phyloP scores from a whole-genome alignment of 2,113 vertebrate genomes.

The Larimichthys polyactis region DNA sequence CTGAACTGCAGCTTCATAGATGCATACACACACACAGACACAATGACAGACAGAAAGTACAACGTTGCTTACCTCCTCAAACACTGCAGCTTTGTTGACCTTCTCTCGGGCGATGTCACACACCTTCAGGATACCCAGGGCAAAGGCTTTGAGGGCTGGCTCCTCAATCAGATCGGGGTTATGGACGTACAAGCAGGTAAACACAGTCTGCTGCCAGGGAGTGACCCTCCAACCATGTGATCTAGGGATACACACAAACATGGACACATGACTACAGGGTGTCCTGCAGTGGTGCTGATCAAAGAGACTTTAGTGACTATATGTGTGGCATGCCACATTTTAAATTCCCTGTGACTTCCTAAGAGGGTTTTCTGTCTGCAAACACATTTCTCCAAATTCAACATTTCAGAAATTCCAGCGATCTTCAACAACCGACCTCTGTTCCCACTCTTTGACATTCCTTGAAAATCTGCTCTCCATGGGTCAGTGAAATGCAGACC shows the following conservation, averaged over 20 bases:
- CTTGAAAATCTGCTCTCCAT: background rate
- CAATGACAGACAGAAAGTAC: background rate
- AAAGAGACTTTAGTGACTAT: no score
- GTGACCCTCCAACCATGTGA: constrained; percentile 98
- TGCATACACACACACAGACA: background rate
- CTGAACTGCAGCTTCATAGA: background rate
- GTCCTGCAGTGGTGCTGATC: background rate
- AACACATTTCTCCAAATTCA: background rate
- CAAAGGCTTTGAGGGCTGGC: constrained; percentile 97
- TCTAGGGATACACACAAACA: constrained; percentile 80
- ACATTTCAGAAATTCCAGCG: background rate
- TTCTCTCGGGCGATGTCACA: constrained; percentile 99
- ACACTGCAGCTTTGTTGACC: constrained; percentile 98
- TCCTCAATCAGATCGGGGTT: constrained; percentile 98
- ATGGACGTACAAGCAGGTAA: constrained; percentile 99
- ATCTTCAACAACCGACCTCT: background rate
- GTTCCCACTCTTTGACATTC: background rate
- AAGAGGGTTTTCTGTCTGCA: background rate
- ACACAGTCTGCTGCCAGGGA: constrained; percentile 98
- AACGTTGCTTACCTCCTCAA: constrained; percentile 92
- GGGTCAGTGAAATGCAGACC: background rate
- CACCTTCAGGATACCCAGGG: constrained; percentile 96
- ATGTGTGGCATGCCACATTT: background rate
- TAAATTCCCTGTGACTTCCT: background rate
- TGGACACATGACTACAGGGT: background rate